Percentiles rank a stretch among this genome's conserved stretches.
Conservation (phyloP, 2,797 vertebrate species). For the Serranus cabrilla region DNA sequence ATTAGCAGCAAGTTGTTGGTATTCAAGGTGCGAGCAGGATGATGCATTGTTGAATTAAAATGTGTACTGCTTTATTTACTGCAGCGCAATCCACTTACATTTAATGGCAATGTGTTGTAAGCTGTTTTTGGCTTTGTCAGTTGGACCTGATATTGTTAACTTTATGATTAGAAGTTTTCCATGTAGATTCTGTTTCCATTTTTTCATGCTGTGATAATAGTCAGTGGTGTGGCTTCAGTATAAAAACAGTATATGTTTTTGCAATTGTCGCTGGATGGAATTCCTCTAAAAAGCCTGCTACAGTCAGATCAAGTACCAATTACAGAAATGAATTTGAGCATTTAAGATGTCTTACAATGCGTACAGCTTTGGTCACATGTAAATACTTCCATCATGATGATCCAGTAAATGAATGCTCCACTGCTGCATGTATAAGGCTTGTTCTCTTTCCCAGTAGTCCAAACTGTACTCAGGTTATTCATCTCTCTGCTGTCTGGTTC, state of each 20-base stretch:
- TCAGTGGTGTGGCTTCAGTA: conserved; percentile 9
- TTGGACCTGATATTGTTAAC: conserved; percentile 18
- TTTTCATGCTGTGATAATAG: neutral
- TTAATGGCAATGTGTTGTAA: neutral
- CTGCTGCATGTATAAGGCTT: neutral
- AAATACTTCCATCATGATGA: neutral
- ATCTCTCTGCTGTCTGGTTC: conserved; percentile 7
- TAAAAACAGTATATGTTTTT: conserved; percentile 13
- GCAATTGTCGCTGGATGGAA: neutral
- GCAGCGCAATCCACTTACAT: conserved; percentile 4
- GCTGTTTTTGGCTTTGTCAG: neutral
- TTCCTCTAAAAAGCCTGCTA: neutral
- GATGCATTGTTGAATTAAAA: conserved; percentile 17
- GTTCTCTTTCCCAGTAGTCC: neutral
- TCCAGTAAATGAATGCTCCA: neutral
- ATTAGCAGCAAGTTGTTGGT: conserved; percentile 24
- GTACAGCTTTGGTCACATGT: conserved; percentile 2
- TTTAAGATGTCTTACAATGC: neutral
- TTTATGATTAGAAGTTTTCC: neutral
- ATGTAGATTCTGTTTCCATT: conserved; percentile 23
- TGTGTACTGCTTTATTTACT: conserved; percentile 13
- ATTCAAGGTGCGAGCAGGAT: conserved; percentile 1
- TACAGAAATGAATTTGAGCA: neutral
- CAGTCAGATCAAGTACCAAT: neutral
- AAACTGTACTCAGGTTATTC: neutral